These are phyloP conservation scores for Cryptosula pallasiana DNA, from an alignment of 2,888 invertebrate species.

Conservation along the genomic window DNA sequence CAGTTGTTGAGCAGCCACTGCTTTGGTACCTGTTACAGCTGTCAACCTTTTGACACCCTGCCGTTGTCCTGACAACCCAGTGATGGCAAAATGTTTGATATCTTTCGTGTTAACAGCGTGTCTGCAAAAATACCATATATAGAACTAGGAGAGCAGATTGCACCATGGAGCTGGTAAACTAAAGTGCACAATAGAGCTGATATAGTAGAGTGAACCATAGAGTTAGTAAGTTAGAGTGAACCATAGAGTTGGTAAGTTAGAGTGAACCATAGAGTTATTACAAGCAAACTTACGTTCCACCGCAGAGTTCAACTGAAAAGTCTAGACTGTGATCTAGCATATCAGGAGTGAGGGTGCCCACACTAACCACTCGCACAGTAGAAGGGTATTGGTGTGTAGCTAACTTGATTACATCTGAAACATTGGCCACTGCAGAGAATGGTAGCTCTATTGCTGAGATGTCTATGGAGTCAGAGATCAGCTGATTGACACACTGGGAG, in stretches of 20 bases:
- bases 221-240: background rate
- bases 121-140: constrained; percentile 35
- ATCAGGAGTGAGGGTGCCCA: constrained; percentile 31
- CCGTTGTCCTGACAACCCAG: constrained; percentile 35
- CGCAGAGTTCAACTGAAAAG: constrained; percentile 46
- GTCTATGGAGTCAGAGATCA: constrained; percentile 6
- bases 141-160: background rate
- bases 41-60: constrained; percentile 41
- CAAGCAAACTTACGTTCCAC: constrained; percentile 48
- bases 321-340: constrained; percentile 15
- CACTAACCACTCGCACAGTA: constrained; percentile 37
- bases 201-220: background rate
- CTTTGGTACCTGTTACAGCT: constrained; percentile 40
- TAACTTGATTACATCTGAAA: background rate
- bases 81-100: constrained; percentile 41
- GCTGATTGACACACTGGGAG: background rate
- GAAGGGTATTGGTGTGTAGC: constrained; percentile 30
- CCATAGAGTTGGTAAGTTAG: background rate
- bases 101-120: constrained; percentile 44
- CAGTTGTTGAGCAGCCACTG: constrained; percentile 30
- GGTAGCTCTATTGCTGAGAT: background rate
- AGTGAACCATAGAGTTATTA: background rate
- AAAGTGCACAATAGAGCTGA: background rate
- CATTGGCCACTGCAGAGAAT: background rate
- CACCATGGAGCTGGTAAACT: background rate